Base-by-base conservation (phyloP, 2,888 invertebrate species). In the Caenorhabditis panamensis region DNA sequence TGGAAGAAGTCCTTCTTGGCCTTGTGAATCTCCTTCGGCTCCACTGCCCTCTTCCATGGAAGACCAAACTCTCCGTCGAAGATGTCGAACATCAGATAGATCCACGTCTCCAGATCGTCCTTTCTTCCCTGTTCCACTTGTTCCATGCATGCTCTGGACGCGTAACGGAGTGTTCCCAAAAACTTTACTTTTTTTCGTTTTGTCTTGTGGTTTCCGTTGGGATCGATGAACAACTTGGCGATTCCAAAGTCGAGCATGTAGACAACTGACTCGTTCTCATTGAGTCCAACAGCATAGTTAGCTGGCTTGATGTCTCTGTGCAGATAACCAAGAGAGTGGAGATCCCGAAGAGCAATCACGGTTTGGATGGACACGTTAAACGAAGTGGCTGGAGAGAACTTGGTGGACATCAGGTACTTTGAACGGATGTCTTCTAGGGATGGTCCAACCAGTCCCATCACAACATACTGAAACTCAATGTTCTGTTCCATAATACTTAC, bases 101-200 rank as follows among this genome's bases (percentile, higher is more conserved):
- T 16, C 82, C 80, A 83, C 18, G 69, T 67, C 56, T 83, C 83
- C 47, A 81, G n/a, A 49, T 83, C 83, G 37, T 83, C 83, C 54
- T 78, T 77, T 24, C 83, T 51, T 41, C 78, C 80, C 44, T 83
- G 83, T n/a, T 83, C 83, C 28, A 75, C 22, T 2, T 62, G 41
- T 2, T 62, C 41, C 59, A 80, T 77, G 58, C 80, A 80, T 1
- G 73, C 78, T n/a, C 83, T 31, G 24, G 80, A 56, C 4, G 83
- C 80, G 44, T 73, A 83, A 16, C 83, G 13, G n/a, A 81, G 16
- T 3, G 83, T 83, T 26, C 83, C 83, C 13, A 83, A 56, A 41
- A 83, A 83, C 44, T 78, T 83, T 36, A 77, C 80, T 36, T 62
- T 75, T 9, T 58, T 53, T 8, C 82, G 61, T 16, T 28, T 47